Evolutionary conservation across 2,888 invertebrate species (phyloP), one percentile per base, ranked within the genome.

Genomic region (Tetanocera ferruginea): DNA sequence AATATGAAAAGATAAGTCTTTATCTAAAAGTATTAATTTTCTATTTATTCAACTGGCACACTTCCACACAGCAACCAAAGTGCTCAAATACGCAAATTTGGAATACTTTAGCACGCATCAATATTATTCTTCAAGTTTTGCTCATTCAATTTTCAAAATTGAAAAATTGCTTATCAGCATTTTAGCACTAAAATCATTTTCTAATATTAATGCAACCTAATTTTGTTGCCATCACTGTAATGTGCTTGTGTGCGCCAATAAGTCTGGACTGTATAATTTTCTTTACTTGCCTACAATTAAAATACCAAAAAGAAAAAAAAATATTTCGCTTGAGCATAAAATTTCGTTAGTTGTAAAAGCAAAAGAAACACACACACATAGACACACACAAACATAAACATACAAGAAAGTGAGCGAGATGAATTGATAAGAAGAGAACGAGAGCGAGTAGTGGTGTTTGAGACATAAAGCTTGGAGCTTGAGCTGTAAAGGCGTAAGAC

Each of bases 211-310:
- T 60, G 11, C 28, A 23, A 23, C 5, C 55, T 23, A 55, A 2
- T 9, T 28, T 28, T 14, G 6, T 9, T 28, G 31, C 43, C n/a
- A n/a, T 19, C 6, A 19, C 28, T 9, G 25, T 51, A 51, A 31
- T 5, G 23, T n/a, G 43, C 34, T 34, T 66, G 37, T 19, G 66
- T 43, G 66, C 19, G 66, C n/a, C 51, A 64, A 49, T 34, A 37
- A 37, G 55, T 49, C 62, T 51, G 60, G 34, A 76, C 60, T 70
- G 37, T 62, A 73, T 70, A 75, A 74, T 78, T 78, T 76, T 66
- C 67, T 49, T 71, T 60, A 51, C 60, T 43, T 77, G 70, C 37
- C 76, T 78, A 72, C 72, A 78, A 78, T 78, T 78, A 78, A 76
- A 78, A 73, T 60, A 60, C n/a, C 23, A 14, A 14, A 23, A n/a